Evolutionary conservation across 2,888 invertebrate species (phyloP).

Genomic region (Apoda limacodes): DNA sequence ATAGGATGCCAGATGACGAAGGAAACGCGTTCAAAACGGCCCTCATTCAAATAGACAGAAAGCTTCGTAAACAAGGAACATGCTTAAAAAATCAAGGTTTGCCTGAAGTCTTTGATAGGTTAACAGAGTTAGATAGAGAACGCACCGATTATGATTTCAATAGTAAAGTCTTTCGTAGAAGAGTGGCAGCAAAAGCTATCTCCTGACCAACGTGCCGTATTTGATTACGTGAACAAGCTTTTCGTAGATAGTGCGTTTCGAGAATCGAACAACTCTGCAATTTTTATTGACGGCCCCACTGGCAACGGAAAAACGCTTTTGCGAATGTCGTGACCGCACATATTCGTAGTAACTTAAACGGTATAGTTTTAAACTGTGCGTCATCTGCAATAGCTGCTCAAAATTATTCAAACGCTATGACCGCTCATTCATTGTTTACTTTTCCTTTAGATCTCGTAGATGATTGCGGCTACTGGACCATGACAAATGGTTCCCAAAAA

Average conservation of each 20-base stretch:
- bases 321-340: not conserved
- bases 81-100: not conserved
- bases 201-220: not conserved
- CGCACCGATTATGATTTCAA: no score
- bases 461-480: conserved; percentile 1
- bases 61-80: not conserved
- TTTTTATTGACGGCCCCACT: conserved; percentile 1
- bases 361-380: not conserved
- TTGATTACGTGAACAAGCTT: not conserved
- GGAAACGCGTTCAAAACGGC: not conserved
- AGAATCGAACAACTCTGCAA: not conserved
- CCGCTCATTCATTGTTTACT: conserved; percentile 1
- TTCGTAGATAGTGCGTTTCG: not conserved
- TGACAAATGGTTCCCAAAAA: conserved; percentile 1
- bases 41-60: not conserved
- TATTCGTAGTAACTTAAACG: not conserved
- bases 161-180: conserved; percentile 1
- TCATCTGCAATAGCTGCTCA: not conserved
- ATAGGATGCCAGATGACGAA: not conserved
- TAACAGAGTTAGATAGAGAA: not conserved
- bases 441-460: not conserved
- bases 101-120: not conserved
- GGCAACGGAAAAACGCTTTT: conserved; percentile 2
- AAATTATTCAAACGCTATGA: conserved; percentile 1
- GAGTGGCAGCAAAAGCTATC: not conserved